Percentiles rank a stretch among this genome's conserved stretches.
These are phyloP conservation scores for Emydura subglobosa DNA, from an alignment of 2,113 vertebrate species.

Conservation along the genomic window DNA sequence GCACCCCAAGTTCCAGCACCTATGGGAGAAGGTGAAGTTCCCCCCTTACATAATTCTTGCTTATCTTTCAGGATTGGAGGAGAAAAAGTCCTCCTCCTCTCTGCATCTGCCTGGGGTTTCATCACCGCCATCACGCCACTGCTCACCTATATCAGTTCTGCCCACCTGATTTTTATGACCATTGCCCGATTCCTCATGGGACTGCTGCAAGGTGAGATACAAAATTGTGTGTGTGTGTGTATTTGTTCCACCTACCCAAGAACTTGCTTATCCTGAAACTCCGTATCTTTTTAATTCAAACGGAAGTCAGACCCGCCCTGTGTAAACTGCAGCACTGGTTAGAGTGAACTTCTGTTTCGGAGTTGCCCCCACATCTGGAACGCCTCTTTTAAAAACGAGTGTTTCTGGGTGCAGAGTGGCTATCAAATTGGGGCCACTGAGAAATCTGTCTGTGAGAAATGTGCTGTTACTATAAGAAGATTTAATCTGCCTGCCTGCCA, in stretches of 20 bases:
- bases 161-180: constrained; percentile 89
- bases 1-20: too few species aligned
- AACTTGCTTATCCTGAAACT: neutral
- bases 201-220: constrained; percentile 90
- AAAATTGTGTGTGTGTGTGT: accelerated
- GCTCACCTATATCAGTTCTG: constrained; percentile 84
- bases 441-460: neutral
- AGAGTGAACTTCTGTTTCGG: neutral
- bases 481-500: neutral
- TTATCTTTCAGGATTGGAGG: constrained; percentile 88
- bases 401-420: neutral
- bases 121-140: constrained; percentile 89
- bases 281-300: accelerated
- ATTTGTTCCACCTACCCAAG: accelerated
- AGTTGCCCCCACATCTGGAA: neutral
- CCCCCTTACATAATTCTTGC: neutral
- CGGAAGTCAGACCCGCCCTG: accelerated
- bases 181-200: constrained; percentile 92
- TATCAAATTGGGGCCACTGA: neutral
- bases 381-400: accelerated
- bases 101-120: constrained; percentile 91
- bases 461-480: neutral
- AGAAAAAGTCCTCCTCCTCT: constrained; percentile 92
- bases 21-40: too few species aligned
- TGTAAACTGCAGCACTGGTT: too few species aligned